Evolutionary conservation across 2,888 invertebrate species (phyloP).

Genomic region (Ecliptopera silaceata): DNA sequence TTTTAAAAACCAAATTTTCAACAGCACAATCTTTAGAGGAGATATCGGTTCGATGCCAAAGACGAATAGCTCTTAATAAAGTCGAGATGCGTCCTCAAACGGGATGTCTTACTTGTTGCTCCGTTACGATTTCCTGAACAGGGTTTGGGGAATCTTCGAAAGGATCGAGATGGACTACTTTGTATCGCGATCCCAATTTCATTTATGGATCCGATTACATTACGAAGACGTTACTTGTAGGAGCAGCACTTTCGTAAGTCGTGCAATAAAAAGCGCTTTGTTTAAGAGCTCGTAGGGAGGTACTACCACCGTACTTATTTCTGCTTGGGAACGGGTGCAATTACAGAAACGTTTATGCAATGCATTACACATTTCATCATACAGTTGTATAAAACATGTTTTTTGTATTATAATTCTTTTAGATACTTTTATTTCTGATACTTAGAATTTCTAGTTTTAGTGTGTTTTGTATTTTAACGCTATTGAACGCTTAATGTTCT

Average conservation of each 20-base stretch:
- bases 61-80: conserved; percentile 70
- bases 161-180: conserved; percentile 25
- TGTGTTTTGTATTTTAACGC: too few relatives aligned
- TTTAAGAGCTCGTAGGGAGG: too few relatives aligned
- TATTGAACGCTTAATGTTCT: background rate
- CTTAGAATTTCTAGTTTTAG: too few relatives aligned
- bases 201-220: conserved; percentile 17
- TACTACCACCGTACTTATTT: too few relatives aligned
- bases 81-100: conserved; percentile 61
- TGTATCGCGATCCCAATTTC: conserved; percentile 14
- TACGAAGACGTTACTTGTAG: background rate
- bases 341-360: too few relatives aligned
- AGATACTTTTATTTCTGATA: too few relatives aligned
- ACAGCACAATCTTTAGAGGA: conserved; percentile 12
- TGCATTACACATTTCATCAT: too few relatives aligned
- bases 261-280: too few relatives aligned
- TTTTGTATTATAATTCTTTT: too few relatives aligned
- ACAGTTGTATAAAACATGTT: too few relatives aligned
- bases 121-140: conserved; percentile 43
- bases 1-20: background rate
- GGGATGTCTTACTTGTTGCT: conserved; percentile 75
- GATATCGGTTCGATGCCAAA: conserved; percentile 52
- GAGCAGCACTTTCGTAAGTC: too few relatives aligned
- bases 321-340: too few relatives aligned
- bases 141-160: conserved; percentile 40